Evolutionary conservation across 2,888 invertebrate species (phyloP), one percentile per base, ranked within the genome.

Genomic region (Crossocerus cetratus): DNA sequence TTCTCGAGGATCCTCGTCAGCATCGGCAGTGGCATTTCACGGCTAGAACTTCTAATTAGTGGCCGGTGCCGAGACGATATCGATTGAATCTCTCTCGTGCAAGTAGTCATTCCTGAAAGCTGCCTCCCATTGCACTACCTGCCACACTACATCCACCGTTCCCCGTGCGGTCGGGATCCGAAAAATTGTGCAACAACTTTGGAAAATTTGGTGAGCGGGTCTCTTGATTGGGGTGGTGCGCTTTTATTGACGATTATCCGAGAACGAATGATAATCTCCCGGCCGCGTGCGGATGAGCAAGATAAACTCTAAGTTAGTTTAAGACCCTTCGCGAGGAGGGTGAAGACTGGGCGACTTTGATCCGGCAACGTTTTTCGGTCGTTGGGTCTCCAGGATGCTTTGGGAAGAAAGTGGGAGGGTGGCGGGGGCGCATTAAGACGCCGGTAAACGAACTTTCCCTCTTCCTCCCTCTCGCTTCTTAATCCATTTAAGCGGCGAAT

Each of bases 31-130:
- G 55, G 54, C 42, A n/a, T 54, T 69, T 2, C 62, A 49, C 42
- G 67, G 55, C 62, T 65, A 44, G 49, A 64, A 64, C 61, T 71
- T 78, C 73, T 76, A 81, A 80, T 80, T 74, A 74, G 59, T 63
- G 67, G 68, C 57, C 69, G 68, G 55, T 58, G 43, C 42, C 59
- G 23, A 43, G 56, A 22, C 65, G 57, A 65, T 68, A 74, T 72
- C 74, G 74, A 75, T 75, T 69, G 59, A 64, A 75, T 72, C 74
- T 65, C 32, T 8, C 72, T 65, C 54, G 45, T 59, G 53, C 54
- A 61, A 54, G 32, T 21, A 43, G 18, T 61, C 42, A 11, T 2
- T 32, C 8, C 32, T 32, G 11, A 32, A 32, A 32, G 32, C 32
- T 32, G 8, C 32, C 32, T 32, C 8, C 32, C 32, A 32, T 49